Conservation (phyloP, 2,797 vertebrate species). For the Bradypodion ventrale region DNA sequence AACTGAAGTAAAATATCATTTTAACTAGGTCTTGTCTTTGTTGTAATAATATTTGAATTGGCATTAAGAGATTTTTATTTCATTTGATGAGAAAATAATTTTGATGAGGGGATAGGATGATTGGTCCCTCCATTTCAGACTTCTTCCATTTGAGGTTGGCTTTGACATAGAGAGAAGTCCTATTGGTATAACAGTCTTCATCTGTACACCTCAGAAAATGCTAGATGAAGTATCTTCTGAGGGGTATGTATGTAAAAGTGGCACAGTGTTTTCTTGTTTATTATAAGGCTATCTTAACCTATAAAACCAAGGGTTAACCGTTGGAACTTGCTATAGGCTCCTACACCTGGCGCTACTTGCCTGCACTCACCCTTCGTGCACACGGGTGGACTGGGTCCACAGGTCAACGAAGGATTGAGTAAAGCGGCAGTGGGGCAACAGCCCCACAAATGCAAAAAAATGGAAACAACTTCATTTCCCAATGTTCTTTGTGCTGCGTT, state of each 20-base stretch:
- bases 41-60: neutral
- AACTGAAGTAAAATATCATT: neutral
- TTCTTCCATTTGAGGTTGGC: neutral
- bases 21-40: neutral
- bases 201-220: neutral
- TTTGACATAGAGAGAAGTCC: neutral
- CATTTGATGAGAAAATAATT: neutral
- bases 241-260: no score
- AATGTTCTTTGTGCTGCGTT: no score
- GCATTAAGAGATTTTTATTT: neutral
- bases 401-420: no score
- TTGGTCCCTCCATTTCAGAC: neutral
- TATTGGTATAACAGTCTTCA: neutral
- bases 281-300: neutral
- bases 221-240: neutral
- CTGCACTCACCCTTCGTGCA: no score
- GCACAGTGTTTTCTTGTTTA: neutral
- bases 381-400: no score
- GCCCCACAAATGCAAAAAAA: no score
- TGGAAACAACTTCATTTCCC: no score
- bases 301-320: no score
- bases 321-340: no score
- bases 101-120: neutral
- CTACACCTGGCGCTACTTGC: no score
- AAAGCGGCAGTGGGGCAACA: no score